Base-by-base conservation (phyloP, 2,888 invertebrate genomes). In the Dolomedes plantarius region DNA sequence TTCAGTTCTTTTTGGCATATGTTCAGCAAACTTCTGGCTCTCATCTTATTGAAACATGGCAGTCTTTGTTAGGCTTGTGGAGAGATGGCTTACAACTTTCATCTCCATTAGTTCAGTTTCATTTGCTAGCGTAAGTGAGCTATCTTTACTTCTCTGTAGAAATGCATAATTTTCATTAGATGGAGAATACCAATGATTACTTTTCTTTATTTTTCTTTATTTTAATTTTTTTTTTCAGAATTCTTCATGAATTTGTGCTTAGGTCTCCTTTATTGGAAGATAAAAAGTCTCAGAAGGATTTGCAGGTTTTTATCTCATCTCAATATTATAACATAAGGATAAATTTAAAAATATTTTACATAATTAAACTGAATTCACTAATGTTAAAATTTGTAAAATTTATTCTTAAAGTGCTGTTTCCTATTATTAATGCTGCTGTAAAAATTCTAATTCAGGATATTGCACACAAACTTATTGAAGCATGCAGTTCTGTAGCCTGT, bases 171-270 rank as follows among this genome's bases (percentile, higher is more conserved):
- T n/a, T n/a, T n/a, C n/a, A n/a, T n/a, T n/a, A n/a, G n/a, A n/a
- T n/a, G n/a, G n/a, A 36, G n/a, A 36, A 7, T 64, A 16, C 13
- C 13, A 0, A 31, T 31, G 1, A 50, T 1, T 72, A 11, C 27
- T 2, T 19, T 46, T n/a, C n/a, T n/a, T n/a, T n/a, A n/a, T n/a
- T n/a, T n/a, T 50, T 7, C 6, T 19, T 67, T 2, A 56, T 23
- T 32, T 64, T 27, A n/a, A 23, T 46, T 68, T 32, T 28, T 19
- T 73, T 64, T 87, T 90, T 7, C 89, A 93, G 93, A 87, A 94
- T 96, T 88, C 92, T 97, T 31, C 95, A 95, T 91, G 96, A 96
- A 91, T 95, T 96, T 91, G 95, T 96, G 85, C 95, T 95, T 90
- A 94, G 95, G 88, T 95, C 95, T 89, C 94, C 94, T 1, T 91